phyloP scores from a whole-genome alignment of 2,113 vertebrate genomes.

The Epinephelus fuscoguttatus region DNA sequence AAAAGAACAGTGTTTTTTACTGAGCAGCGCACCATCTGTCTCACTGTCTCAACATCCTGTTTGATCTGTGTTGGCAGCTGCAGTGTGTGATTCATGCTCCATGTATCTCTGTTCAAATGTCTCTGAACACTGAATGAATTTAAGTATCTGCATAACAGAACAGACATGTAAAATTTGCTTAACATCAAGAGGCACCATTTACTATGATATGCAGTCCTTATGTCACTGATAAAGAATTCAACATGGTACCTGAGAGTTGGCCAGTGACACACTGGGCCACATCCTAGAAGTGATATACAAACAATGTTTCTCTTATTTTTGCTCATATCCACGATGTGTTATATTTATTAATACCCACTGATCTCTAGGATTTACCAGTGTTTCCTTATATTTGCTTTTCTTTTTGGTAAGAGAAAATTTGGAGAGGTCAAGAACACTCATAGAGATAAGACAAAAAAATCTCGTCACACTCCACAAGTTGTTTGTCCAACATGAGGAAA shows the following conservation, averaged over 20 bases:
- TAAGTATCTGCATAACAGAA: neutral
- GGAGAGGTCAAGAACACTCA: too few species aligned
- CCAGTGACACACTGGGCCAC: neutral
- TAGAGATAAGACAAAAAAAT: too few species aligned
- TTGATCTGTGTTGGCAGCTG: constrained; percentile 15
- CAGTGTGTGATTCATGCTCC: neutral
- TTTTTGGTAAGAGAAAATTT: too few species aligned
- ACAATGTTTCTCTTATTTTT: too few species aligned
- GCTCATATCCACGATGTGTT: too few species aligned
- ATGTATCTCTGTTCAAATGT: neutral
- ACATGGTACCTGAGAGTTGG: neutral
- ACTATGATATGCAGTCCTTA: neutral
- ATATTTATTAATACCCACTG: too few species aligned
- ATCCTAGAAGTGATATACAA: too few species aligned
- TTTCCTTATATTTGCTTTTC: too few species aligned
- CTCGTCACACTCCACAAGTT: too few species aligned
- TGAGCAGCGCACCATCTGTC: constrained; percentile 22
- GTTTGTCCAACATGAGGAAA: too few species aligned
- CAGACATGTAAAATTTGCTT: neutral
- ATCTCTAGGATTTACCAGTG: too few species aligned
- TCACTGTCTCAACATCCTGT: constrained; percentile 24
- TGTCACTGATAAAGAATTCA: neutral
- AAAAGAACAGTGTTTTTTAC: constrained; percentile 19
- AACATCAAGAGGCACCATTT: neutral
- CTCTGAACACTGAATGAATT: neutral